phyloP scores from a whole-genome alignment of 2,888 invertebrate genomes.

The Hirtodrosophila confusa region DNA sequence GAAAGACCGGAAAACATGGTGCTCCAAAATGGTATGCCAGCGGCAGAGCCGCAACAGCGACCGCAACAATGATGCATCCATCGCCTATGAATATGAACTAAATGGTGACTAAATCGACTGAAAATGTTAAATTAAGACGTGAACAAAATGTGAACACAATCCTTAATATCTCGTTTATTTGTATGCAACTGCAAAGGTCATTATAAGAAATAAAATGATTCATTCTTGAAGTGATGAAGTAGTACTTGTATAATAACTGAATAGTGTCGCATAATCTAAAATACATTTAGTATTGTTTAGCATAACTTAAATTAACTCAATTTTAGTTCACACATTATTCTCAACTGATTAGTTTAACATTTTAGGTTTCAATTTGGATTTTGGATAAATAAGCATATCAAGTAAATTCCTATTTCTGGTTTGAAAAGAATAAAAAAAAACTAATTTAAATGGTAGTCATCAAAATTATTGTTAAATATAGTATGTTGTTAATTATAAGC shows the following conservation, averaged over 20 bases:
- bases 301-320: constrained; percentile 3
- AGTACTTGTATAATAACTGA: constrained; percentile 15
- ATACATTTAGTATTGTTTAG: not conserved
- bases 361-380: not conserved
- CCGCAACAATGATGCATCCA: constrained; percentile 27
- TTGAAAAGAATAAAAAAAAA: too few relatives aligned
- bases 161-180: constrained; percentile 17
- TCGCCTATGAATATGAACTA: not conserved
- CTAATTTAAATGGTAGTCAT: too few relatives aligned
- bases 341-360: not conserved
- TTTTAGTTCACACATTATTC: not conserved
- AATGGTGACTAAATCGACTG: constrained; percentile 51
- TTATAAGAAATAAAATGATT: constrained; percentile 41
- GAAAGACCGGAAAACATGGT: constrained; percentile 67
- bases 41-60: constrained; percentile 70
- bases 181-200: constrained; percentile 16
- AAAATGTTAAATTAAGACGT: constrained; percentile 20
- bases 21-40: constrained; percentile 64
- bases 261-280: not conserved
- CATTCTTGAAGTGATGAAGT: constrained; percentile 25
- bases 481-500: too few relatives aligned
- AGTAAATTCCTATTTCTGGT: too few relatives aligned
- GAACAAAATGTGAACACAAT: constrained; percentile 13
- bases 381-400: not conserved
- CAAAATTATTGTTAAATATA: too few relatives aligned